Percentiles rank a stretch among this genome's conserved stretches.
phyloP scores from a whole-genome alignment of 2,888 invertebrate species.

The Mesoligia furuncula region DNA sequence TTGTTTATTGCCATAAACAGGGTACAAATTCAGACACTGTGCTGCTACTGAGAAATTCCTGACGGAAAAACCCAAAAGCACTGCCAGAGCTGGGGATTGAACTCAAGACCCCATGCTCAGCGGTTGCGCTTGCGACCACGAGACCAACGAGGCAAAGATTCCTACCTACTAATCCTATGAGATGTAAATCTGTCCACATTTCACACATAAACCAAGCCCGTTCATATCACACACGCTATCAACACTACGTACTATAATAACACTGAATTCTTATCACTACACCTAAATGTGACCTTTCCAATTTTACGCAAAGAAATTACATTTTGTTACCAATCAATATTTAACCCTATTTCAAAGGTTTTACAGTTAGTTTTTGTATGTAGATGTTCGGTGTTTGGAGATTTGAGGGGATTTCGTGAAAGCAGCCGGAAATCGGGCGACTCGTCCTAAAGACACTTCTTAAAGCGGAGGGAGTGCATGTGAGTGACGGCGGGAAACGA shows the following conservation, averaged over 20 bases:
- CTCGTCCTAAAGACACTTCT: slow-evolving; percentile 75
- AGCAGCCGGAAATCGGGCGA: slow-evolving; percentile 78
- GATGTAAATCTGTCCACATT: neutral
- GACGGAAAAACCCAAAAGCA: neutral
- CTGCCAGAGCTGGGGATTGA: neutral
- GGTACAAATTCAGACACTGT: no score
- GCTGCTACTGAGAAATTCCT: no score
- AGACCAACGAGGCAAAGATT: neutral
- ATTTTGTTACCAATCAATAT: slow-evolving; percentile 16
- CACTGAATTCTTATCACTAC: slow-evolving; percentile 73
- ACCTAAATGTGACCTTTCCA: slow-evolving; percentile 73
- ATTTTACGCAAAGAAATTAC: slow-evolving; percentile 70
- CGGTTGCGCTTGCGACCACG: neutral
- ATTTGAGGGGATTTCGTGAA: slow-evolving; percentile 70
- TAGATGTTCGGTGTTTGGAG: slow-evolving; percentile 41
- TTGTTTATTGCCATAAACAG: no score
- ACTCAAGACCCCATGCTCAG: neutral
- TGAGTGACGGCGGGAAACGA: slow-evolving; percentile 46
- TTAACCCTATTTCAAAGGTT: neutral
- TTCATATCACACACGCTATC: slow-evolving; percentile 11
- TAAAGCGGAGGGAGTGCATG: slow-evolving; percentile 45
- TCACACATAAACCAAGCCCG: neutral
- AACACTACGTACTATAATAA: slow-evolving; percentile 29
- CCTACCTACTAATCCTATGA: neutral
- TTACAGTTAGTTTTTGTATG: slow-evolving; percentile 40